Percentiles rank a stretch among this genome's conserved stretches.
phyloP scores from a whole-genome alignment of 1,140 invertebrate species.

The Cylas formicarius region DNA sequence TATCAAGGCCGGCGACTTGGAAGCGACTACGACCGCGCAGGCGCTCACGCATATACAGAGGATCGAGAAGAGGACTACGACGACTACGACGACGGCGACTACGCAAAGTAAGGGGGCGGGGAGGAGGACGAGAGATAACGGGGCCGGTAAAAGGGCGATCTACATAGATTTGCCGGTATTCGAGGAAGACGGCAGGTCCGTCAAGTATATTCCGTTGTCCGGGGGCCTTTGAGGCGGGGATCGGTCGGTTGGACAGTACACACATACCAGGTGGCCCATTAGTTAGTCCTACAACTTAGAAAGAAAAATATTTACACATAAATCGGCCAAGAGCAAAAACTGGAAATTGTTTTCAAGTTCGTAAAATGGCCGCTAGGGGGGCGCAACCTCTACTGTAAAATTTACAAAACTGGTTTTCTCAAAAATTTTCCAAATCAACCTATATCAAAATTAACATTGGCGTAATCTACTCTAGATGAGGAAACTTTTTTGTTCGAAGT shows the following conservation, averaged over 20 bases:
- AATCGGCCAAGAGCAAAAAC: too few relatives aligned
- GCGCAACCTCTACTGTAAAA: too few relatives aligned
- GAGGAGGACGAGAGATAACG: conserved; percentile 20
- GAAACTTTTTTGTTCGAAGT: too few relatives aligned
- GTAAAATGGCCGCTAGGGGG: too few relatives aligned
- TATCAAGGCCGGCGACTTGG: neutral
- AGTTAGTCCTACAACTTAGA: neutral
- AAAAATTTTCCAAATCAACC: too few relatives aligned
- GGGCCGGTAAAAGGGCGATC: conserved; percentile 25
- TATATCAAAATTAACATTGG: too few relatives aligned
- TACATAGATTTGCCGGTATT: conserved; percentile 39
- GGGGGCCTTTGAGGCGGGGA: too few relatives aligned
- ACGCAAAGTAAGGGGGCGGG: conserved; percentile 19
- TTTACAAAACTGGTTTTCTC: too few relatives aligned
- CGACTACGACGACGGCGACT: conserved; percentile 2
- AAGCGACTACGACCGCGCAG: conserved; percentile 21
- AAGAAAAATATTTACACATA: neutral
- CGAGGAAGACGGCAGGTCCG: conserved; percentile 25
- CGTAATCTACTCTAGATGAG: too few relatives aligned
- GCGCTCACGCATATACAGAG: conserved; percentile 35
- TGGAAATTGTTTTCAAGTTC: too few relatives aligned
- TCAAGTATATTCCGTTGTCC: conserved; percentile 37
- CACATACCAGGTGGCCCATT: too few relatives aligned
- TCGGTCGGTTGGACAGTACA: too few relatives aligned
- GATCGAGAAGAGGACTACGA: conserved; percentile 24